Base-by-base conservation (phyloP, 1,140 invertebrate species). In the Hestina assimilis region DNA sequence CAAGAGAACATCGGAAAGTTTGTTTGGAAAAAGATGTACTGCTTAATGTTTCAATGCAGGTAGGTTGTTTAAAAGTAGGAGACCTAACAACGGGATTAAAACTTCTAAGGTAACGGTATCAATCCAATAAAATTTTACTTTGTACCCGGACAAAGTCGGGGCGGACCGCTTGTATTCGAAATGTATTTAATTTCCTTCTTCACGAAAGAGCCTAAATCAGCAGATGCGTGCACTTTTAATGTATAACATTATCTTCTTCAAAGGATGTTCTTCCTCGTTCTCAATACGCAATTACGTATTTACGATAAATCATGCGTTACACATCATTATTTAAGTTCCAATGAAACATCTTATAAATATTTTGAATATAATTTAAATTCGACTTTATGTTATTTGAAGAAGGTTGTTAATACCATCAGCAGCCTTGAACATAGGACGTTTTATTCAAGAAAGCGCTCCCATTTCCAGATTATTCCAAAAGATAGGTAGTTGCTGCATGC, bases 401-500 rank as follows among this genome's bases (percentile, higher is more conserved):
- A 52, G 47, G 47, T 66, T 35, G 3, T 7, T 42, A 19, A 38
- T 38, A 8, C 1, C 2, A 65, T 62, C 66, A 28, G 1, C 12
- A 12, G 28, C 1, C 29, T 7, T 9, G 28, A 29, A 52, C 43
- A 38, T 65, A 61, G 20, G 47, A 29, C 45, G 51, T 66, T 66
- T 63, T 26, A 24, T 20, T 28, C 42, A 50, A 43, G 45, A 40
- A 48, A 40, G 54, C 75, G 77, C 71, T 78, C 75, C 63, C 72
- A 63, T 86, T 86, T 81, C 53, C 63, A 81, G 83, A 87, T 87
- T 74, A 73, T 75, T 78, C 75, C 71, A 75, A 78, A 80, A 83
- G 83, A 87, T 87, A 81, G 69, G 70, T 83, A 69, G 71, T 69
- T 45, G 69, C 66, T 75, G 75, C 72, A 87, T 83, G 83, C 79